Conservation (phyloP, 64 coral and sea anemone genomes). For the Montipora foliosa region DNA sequence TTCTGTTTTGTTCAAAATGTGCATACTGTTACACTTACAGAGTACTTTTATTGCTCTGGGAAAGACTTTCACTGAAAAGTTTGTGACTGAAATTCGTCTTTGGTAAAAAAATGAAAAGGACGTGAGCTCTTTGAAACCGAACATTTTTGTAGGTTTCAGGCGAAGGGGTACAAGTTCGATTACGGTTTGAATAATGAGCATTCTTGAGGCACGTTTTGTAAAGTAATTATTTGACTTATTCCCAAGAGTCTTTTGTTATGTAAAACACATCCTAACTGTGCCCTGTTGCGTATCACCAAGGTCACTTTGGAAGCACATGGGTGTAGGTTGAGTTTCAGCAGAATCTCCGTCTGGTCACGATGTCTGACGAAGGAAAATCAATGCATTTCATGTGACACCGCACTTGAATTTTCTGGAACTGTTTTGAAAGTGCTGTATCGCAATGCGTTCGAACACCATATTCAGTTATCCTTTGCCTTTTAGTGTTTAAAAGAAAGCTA, state of each 20-base stretch:
- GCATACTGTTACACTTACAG: background rate
- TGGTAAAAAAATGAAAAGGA: background rate
- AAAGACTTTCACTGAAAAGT: background rate
- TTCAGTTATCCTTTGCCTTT: background rate
- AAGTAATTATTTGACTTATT: background rate
- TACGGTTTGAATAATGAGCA: constrained; percentile 13
- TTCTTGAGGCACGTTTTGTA: background rate
- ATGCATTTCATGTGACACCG: too few relatives aligned
- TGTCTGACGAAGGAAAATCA: background rate
- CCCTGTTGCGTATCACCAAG: background rate
- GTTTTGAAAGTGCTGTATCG: background rate
- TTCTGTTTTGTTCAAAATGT: too few relatives aligned
- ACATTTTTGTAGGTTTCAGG: background rate
- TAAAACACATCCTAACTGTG: background rate
- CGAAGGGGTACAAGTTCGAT: background rate
- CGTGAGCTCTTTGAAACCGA: background rate
- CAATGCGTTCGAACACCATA: background rate
- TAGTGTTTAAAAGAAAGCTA: background rate
- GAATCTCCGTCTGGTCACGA: background rate
- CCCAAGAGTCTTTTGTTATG: constrained; percentile 21
- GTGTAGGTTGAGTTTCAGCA: too few relatives aligned
- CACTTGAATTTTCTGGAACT: background rate
- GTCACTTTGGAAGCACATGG: too few relatives aligned
- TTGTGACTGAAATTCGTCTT: background rate
- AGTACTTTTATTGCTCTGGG: too few relatives aligned